Evolutionary conservation across 1,140 invertebrate genomes (phyloP).

Genomic region (Luehdorfia chinensis): DNA sequence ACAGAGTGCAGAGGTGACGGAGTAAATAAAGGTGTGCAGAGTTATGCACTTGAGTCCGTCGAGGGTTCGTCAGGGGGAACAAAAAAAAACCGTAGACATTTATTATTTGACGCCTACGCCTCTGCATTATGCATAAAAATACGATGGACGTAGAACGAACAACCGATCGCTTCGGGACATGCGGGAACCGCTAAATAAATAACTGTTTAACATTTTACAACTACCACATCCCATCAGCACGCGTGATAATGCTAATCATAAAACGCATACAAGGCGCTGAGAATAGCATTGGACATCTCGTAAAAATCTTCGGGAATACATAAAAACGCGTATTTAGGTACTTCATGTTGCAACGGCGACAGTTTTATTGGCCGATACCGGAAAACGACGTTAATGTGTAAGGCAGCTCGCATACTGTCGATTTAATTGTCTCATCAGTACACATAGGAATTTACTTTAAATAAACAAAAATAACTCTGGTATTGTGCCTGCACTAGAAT

Average conservation of each 20-base stretch:
- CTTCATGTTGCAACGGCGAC: constrained; percentile 47
- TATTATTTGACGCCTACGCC: constrained; percentile 38
- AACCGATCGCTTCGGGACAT: background rate
- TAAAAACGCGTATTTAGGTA: constrained; percentile 43
- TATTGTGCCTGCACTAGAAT: too few relatives aligned
- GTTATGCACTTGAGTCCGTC: constrained; percentile 54
- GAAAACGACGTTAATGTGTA: constrained; percentile 36
- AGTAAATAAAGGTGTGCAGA: constrained; percentile 51
- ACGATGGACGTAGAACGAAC: constrained; percentile 21
- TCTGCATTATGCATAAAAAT: constrained; percentile 32
- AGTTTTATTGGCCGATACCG: constrained; percentile 51
- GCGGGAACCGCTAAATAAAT: constrained; percentile 59
- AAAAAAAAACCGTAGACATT: constrained; percentile 38
- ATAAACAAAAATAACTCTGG: too few relatives aligned
- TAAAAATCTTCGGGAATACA: constrained; percentile 48
- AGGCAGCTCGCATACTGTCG: constrained; percentile 24
- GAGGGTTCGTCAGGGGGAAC: constrained; percentile 34
- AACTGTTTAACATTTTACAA: constrained; percentile 51
- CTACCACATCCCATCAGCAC: constrained; percentile 53
- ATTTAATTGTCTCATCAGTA: constrained; percentile 29
- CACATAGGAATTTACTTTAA: too few relatives aligned
- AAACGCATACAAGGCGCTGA: constrained; percentile 44
- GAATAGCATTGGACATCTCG: constrained; percentile 44
- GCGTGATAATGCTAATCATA: constrained; percentile 57
- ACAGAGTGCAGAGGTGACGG: constrained; percentile 64